Evolutionary conservation across 2,888 invertebrate genomes (phyloP).

Genomic region (Endomychus coccineus): DNA sequence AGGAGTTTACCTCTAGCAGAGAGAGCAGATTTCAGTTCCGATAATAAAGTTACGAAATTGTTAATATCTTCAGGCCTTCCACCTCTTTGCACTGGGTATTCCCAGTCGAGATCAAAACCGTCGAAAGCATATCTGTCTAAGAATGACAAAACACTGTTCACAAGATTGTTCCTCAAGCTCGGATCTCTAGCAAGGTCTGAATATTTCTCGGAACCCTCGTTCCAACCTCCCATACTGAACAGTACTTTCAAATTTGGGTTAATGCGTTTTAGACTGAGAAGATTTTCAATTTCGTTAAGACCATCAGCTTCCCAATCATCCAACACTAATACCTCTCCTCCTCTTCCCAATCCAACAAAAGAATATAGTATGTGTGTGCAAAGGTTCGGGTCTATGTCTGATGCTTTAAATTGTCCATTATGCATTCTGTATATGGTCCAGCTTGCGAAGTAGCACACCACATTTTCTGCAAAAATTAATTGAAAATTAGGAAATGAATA

Average conservation of each 20-base stretch:
- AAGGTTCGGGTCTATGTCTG: conserved; percentile 26
- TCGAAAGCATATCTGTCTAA: conserved; percentile 68
- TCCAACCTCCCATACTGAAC: conserved; percentile 17
- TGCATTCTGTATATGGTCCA: conserved; percentile 31
- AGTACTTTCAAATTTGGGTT: conserved; percentile 14
- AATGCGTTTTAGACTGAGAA: conserved; percentile 6
- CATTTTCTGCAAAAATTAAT: conserved; percentile 7
- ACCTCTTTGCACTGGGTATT: conserved; percentile 59
- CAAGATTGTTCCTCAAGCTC: conserved; percentile 7
- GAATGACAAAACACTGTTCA: conserved; percentile 38
- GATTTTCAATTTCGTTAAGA: conserved; percentile 9
- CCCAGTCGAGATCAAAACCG: conserved; percentile 80
- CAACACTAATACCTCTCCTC: conserved; percentile 16
- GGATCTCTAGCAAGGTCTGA: conserved; percentile 12
- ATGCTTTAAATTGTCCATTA: conserved; percentile 29
- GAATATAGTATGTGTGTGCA: conserved; percentile 32
- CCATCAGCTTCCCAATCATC: conserved; percentile 29
- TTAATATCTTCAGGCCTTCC: conserved; percentile 14
- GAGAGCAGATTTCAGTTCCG: conserved; percentile 26
- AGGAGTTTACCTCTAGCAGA: conserved; percentile 26
- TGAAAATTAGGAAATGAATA: too few species aligned
- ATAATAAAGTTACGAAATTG: conserved; percentile 27
- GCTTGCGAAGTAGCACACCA: conserved; percentile 31
- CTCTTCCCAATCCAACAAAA: conserved; percentile 27
- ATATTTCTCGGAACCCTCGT: conserved; percentile 15